Base-by-base conservation (phyloP, 2,888 invertebrate genomes). In the Polymixis lichenea region DNA sequence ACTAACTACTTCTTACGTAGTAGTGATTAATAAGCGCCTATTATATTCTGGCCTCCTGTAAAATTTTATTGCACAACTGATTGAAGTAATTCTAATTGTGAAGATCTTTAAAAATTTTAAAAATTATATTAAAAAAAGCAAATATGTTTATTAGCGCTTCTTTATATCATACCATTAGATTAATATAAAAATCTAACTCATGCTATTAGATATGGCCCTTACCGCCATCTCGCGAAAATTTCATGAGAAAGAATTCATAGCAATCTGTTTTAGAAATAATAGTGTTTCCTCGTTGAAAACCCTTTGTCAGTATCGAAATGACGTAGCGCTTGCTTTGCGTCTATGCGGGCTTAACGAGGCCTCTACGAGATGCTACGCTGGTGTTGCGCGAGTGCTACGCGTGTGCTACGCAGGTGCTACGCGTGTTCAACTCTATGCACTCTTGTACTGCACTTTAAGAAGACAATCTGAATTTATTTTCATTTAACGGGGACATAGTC, bases 301-400 rank as follows among this genome's bases (percentile, higher is more conserved):
- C 1, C 17, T 75, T 49, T 28, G 56, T 25, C 25, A n/a, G 2
- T 38, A 8, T 51, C 2, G 17, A 51, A 51, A 8, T 13, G 22
- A 22, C 22, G 13, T 53, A 46, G 8, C 6, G 5, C 17, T 43
- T 8, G 0, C 22, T 55, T 25, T 19, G 75, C 25, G 11, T 8
- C 38, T n/a, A 25, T 15, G 15, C 19, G 6, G 28, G 19, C 28
- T 19, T 13, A 9, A 53, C 3, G 25, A 71, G 22, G 17, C 22
- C 28, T 53, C 74, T 72, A 72, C 72, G n/a, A n/a, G 9, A 17
- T 74, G 38, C 49, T 71, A 69, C 19, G 51, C 19, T 19, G 4
- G 15, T 56, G 56, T 32, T 38, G 22, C 17, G 38, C 2, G n/a
- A 0, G 17, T 65, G 13, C 19, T 65, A 49, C 25, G 25, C 25